Base-by-base conservation (phyloP, 2,113 vertebrate species). In the Heterotilapia buettikoferi region DNA sequence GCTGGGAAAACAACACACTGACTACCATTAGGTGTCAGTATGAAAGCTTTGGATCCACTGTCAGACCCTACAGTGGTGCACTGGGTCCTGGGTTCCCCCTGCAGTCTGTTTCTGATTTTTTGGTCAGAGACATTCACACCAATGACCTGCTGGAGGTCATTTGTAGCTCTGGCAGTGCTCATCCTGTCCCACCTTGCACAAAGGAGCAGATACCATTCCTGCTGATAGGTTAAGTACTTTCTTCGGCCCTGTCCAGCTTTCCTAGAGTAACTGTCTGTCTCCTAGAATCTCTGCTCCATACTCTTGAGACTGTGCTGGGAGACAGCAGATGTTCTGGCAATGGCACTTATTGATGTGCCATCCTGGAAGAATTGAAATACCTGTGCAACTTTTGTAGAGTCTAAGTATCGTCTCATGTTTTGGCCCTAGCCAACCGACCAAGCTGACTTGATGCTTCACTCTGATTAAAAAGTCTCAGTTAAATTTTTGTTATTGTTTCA, bases 391-490 rank as follows among this genome's bases (percentile, higher is more conserved):
- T 66, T 66, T n/a, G 31, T n/a, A 2, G 59, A n/a, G 31, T n/a
- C 31, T 36, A 66, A 18, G 18, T 66, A 59, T 59, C 24, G 9
- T 36, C 61, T 66, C 1, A 0, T 36, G 31, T 18, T 36, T 36
- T 36, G 59, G 2, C 2, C 59, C 31, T 63, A 63, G 18, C 59
- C 56, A 63, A 36, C 31, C n/a, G 59, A 36, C 59, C 31, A 63
- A 63, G 0, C 18, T 36, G 31, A 36, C 1, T 36, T n/a, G 1
- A 63, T n/a, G 59, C 9, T 36, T 63, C 59, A 63, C 59, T n/a
- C 59, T 63, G 59, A 36, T n/a, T 36, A 63, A 63, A n/a, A 36
- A n/a, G 9, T 36, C 18, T 63, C 59, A n/a, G 31, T 63, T n/a
- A 63, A 5, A n/a, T 5, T 38, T 38, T 63, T 33, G 0, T 31